Evolutionary conservation across 2,888 invertebrate species (phyloP), one percentile per base, ranked within the genome.

Genomic region (Leptopilina syphax): DNA sequence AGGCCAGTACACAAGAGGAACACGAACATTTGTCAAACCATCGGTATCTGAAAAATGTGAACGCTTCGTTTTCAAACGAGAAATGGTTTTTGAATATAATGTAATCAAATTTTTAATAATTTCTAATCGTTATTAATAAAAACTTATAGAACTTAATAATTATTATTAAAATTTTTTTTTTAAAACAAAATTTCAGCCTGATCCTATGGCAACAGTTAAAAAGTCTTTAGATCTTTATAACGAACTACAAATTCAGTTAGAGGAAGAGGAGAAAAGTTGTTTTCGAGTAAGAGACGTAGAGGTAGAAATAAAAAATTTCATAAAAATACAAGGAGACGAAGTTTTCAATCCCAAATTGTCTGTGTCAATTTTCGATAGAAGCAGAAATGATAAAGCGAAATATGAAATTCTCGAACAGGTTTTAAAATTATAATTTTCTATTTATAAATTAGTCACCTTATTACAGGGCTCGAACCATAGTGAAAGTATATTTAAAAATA

Each of bases 21-120:
- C 94, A 0, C 93, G 95, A 65, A 93, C 92, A 76, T 96, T 95
- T 85, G 92, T 93, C 2, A 96, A 96, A 87, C 96, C 96, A 0
- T 94, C 95, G 6, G 91, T 94, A 78, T 94, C 95, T 0, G 96
- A 96, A 87, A 95, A 95, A 86, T 96, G 95, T 0, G 94, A 95
- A 6, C 94, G 94, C 84, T 92, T 96, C 10, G 89, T 93, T 63
- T 96, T 94, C 84, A 93, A 95, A 88, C 94, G 95, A 0, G 93
- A 94, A 4, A 93, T 95, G 82, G 95, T 95, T 0, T 93, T 93
- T 27, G 94, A 94, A 57, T 96, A 96, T 87, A 94, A 95, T 86
- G 96, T 95, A 89, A 91, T 91, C 91, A 79, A 57, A 34, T 57
- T 44, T 44, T 44, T 44, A 27, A 27, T 27, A 27, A 27, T 27